These are phyloP conservation scores for Hystrix cristata DNA, from an alignment of 2,113 vertebrate genomes.

Conservation along the genomic window DNA sequence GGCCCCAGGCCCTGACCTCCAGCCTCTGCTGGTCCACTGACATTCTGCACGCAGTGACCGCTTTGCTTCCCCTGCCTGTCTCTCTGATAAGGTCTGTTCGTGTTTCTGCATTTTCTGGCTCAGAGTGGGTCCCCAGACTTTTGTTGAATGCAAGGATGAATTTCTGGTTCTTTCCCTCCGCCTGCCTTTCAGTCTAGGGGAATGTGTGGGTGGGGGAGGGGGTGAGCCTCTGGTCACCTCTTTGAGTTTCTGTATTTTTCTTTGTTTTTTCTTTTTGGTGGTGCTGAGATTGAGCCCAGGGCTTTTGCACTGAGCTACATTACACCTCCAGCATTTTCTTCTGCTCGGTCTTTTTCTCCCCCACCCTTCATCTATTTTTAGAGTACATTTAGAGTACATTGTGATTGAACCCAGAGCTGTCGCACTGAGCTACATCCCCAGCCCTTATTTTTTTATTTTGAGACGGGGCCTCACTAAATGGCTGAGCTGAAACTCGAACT, in stretches of 20 bases:
- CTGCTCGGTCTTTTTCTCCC: neutral
- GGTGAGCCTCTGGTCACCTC: neutral
- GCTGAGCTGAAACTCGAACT: neutral
- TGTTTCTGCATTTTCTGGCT: constrained; percentile 33
- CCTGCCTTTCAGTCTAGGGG: neutral
- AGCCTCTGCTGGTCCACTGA: no score
- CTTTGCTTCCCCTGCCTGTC: neutral
- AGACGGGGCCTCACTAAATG: neutral
- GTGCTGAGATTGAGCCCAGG: neutral
- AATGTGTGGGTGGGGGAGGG: neutral
- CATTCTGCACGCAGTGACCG: neutral
- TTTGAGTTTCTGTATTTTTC: neutral
- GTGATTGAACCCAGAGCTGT: neutral
- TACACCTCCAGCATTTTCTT: neutral
- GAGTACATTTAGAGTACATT: neutral
- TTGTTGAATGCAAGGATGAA: neutral
- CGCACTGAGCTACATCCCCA: neutral
- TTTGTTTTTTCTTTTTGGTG: neutral
- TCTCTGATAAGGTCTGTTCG: neutral
- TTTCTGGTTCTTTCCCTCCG: neutral
- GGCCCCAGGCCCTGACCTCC: neutral
- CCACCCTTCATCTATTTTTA: neutral
- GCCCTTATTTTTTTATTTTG: neutral
- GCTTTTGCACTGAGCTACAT: neutral
- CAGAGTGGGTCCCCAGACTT: neutral